Evolutionary conservation across 2,888 invertebrate species (phyloP).

Genomic region (Pimpla rufipes): DNA sequence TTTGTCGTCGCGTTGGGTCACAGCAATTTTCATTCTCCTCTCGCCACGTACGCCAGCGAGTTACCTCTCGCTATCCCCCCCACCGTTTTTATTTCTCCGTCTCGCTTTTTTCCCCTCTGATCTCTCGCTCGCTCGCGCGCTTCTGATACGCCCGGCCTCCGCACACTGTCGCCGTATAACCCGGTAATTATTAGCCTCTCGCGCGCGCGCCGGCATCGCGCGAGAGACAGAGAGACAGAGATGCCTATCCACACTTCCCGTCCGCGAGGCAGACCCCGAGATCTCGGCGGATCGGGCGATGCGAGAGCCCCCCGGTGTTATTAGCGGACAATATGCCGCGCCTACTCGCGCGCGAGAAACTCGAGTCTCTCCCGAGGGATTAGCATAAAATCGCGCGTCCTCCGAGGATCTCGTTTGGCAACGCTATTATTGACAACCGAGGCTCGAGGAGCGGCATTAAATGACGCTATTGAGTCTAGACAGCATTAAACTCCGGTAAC

Average conservation of each 20-base stretch:
- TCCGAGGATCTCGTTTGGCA: constrained; percentile 61
- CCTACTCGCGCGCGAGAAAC: constrained; percentile 67
- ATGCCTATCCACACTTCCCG: constrained; percentile 26
- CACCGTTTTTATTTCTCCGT: constrained; percentile 42
- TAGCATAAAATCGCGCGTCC: constrained; percentile 81
- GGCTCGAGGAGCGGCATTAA: not conserved
- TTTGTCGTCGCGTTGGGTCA: constrained; percentile 64
- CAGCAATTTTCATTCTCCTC: constrained; percentile 77
- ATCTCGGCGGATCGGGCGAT: constrained; percentile 4
- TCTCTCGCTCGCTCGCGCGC: constrained; percentile 33
- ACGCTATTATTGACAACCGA: constrained; percentile 70
- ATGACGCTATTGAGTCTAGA: not conserved
- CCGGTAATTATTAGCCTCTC: constrained; percentile 78
- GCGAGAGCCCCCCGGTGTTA: constrained; percentile 72
- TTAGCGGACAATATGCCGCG: constrained; percentile 81
- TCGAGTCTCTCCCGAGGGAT: constrained; percentile 46
- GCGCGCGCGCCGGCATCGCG: constrained; percentile 46
- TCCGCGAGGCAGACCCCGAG: not conserved
- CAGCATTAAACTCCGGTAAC: not conserved
- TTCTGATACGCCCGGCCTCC: constrained; percentile 22
- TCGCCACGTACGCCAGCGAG: constrained; percentile 38
- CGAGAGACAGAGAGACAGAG: constrained; percentile 10
- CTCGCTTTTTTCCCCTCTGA: constrained; percentile 30
- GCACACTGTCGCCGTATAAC: constrained; percentile 58
- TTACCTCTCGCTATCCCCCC: constrained; percentile 49